A percentile compares a stretch with the other conserved stretches of the same genome.
Conservation (phyloP, 2,888 invertebrate species). For the Sinodicranocentrus sp. region DNA sequence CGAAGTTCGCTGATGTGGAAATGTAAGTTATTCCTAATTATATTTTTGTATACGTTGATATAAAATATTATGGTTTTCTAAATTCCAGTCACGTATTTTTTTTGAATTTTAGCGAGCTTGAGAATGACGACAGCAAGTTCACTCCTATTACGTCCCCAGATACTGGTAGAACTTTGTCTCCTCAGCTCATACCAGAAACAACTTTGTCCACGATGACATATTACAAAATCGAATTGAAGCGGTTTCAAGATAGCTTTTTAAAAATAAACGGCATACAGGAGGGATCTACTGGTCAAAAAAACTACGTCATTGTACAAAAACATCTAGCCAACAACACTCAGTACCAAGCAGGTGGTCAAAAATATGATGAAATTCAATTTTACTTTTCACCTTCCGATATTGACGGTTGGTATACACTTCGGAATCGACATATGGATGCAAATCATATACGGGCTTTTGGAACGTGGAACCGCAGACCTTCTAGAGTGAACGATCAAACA, state of each 20-base stretch:
- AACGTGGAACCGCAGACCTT: constrained; percentile 5
- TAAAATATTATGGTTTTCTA: too few species aligned
- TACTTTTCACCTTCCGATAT: background rate
- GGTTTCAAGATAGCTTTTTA: background rate
- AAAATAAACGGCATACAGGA: too few species aligned
- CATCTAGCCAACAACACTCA: background rate
- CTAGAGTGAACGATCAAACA: background rate
- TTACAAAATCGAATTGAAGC: constrained; percentile 9
- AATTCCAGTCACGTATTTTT: too few species aligned
- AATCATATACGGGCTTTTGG: background rate
- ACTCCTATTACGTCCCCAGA: too few species aligned
- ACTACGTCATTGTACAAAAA: background rate
- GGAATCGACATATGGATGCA: background rate
- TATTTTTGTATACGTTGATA: too few species aligned
- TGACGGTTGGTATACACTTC: constrained; percentile 23
- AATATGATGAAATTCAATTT: constrained; percentile 19
- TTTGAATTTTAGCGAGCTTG: too few species aligned
- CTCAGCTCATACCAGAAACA: too few species aligned
- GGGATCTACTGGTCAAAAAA: background rate
- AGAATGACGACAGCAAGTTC: too few species aligned
- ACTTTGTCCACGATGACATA: constrained; percentile 4
- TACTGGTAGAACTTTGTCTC: too few species aligned
- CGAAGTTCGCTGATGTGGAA: background rate
- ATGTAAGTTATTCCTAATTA: constrained; percentile 17
- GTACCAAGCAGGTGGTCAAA: background rate